Base-by-base conservation (phyloP, 2,888 invertebrate species). In the Agriotes lineatus region DNA sequence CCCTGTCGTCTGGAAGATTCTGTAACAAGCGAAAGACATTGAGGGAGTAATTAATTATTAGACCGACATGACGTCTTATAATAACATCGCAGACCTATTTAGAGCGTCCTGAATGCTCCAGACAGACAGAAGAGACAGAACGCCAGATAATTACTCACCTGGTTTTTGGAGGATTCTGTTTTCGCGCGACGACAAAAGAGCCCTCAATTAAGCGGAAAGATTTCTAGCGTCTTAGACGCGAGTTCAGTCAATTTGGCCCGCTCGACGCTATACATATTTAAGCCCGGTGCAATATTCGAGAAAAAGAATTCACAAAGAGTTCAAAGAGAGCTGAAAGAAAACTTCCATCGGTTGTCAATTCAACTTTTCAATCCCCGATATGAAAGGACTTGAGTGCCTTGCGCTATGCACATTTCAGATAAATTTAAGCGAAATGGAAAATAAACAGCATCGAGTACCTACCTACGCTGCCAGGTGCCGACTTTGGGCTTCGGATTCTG, bases 401-500 rank as follows among this genome's bases (percentile, higher is more conserved):
- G 30, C 59, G 59, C 59, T 33, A 45, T 45, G 44, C 59, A 44
- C 59, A 59, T 59, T 59, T 59, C 59, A 45, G 59, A 59, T 59
- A 33, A 59, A 59, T 59, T 59, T 59, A 59, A 59, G 30, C 59
- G 59, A 59, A 59, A 59, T 45, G 45, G 44, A 45, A 45, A 45
- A 59, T 59, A 59, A 42, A 59, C 59, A 59, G 25, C 30, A 59
- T 22, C 37, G 59, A 42, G 16, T 45, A 45, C 35, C 39, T 54
- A 25, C 3, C 52, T 33, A 19, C 12, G 18, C 12, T 30, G 39
- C 57, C 64, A 58, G 57, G 57, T 56, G 37, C 30, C 35, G 20
- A 18, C 42, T 22, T 56, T 63, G 25, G 64, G 64, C 12, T 65
- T 57, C 64, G 33, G 58, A 65, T 50, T 65, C 64, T 58, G 64